Evolutionary conservation across 2,797 vertebrate species (phyloP), one percentile per base, ranked within the genome.

Genomic region (Avahi laniger): DNA sequence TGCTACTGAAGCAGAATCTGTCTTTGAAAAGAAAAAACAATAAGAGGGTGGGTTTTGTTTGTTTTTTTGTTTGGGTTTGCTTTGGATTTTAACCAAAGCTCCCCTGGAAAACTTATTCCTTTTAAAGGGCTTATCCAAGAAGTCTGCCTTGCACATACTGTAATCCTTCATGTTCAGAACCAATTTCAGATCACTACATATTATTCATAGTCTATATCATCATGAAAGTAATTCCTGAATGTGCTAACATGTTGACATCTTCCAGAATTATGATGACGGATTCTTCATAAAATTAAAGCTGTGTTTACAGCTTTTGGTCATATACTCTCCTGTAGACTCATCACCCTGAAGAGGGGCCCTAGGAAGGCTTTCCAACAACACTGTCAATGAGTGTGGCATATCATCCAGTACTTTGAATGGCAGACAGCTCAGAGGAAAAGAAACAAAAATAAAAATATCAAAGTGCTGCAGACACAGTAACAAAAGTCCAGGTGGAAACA

Each of bases 1-100:
- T 20, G 0, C 38, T 57, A 43, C 28, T 54, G 15, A 67, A 46
- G 65, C 5, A 54, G 52, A 50, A 4, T 13, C 11, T 93, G 13
- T 41, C 35, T 75, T 84, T 65, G 61, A 35, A 30, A 84, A 96
- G 35, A 63, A 13, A 33, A 9, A 69, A 30, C 4, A 43, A 24
- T 13, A 81, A 86, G 13, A 35, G 7, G 30, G 26, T 76, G 15
- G 5, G 20, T 8, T 81, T 14, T 59, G 22, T 57, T 57, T 78
- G 13, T 80, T 14, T 59, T 22, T 24, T 24, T 78, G 13, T 38
- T 79, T 52, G 69, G 14, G 3, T 73, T 87, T 96, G 26, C 11
- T 63, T 85, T 83, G 11, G 18, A 33, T 90, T 96, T 70, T 80
- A 95, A 92, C 35, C 63, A 78, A 92, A 46, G 12, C 5, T 94